Percentiles rank a stretch among this genome's conserved stretches.
Conservation (phyloP, 2,888 invertebrate species). For the Andrena haemorrhoa region DNA sequence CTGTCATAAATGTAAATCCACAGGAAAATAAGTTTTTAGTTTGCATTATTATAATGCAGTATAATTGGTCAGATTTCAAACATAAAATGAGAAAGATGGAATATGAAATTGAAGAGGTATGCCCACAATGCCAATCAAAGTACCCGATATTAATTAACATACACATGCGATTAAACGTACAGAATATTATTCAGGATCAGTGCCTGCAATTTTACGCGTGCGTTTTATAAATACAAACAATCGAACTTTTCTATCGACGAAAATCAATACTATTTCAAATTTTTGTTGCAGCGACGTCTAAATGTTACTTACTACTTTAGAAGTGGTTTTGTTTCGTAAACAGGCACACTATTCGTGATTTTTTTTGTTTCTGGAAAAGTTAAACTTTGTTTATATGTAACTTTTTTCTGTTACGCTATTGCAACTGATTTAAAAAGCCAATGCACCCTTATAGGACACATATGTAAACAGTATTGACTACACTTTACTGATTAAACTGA, state of each 20-base stretch:
- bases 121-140: constrained; percentile 48
- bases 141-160: constrained; percentile 49
- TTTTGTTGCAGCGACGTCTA: too few species aligned
- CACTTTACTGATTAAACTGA: too few species aligned
- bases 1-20: constrained; percentile 57
- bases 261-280: constrained; percentile 51
- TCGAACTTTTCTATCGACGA: constrained; percentile 12
- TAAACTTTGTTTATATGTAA: too few species aligned
- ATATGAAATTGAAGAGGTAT: constrained; percentile 56
- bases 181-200: constrained; percentile 44
- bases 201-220: constrained; percentile 41
- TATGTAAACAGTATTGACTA: too few species aligned
- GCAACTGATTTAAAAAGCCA: too few species aligned
- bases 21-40: constrained; percentile 61
- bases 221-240: constrained; percentile 35
- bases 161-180: constrained; percentile 46
- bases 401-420: too few species aligned
- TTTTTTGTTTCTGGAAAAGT: too few species aligned
- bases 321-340: too few species aligned
- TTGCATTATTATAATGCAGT: constrained; percentile 56
- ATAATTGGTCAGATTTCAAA: constrained; percentile 55
- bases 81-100: constrained; percentile 49
- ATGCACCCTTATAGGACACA: too few species aligned
- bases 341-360: too few species aligned
- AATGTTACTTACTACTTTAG: too few species aligned